Conservation (phyloP, 1,140 invertebrate genomes). For the Dreissena rostriformis region DNA sequence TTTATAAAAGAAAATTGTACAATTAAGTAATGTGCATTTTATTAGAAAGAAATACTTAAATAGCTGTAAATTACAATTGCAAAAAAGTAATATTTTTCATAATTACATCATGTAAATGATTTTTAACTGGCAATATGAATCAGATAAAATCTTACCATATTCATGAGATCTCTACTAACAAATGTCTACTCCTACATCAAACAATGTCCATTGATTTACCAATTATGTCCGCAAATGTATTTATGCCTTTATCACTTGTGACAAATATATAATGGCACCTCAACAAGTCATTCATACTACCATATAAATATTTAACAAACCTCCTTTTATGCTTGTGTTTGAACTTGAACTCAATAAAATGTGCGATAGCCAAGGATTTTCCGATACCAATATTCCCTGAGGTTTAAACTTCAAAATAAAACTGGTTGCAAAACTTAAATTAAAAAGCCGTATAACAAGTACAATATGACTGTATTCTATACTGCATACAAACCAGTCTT, state of each 20-base stretch:
- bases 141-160: slow-evolving; percentile 4
- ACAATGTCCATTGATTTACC: not conserved
- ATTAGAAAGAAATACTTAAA: no score
- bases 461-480: no score
- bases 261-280: not conserved
- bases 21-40: no score
- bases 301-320: not conserved
- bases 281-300: not conserved
- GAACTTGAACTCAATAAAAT: no score
- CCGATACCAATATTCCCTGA: no score
- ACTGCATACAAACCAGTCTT: no score
- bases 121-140: not conserved
- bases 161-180: not conserved
- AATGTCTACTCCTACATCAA: not conserved
- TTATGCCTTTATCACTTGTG: not conserved
- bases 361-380: no score
- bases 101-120: not conserved
- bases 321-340: no score
- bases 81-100: not conserved
- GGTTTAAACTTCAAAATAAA: no score
- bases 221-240: not conserved
- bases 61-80: not conserved
- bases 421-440: no score
- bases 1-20: no score
- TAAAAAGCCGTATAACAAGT: no score